Evolutionary conservation across 2,888 invertebrate genomes (phyloP).

Genomic region (Pyrgus malvae): DNA sequence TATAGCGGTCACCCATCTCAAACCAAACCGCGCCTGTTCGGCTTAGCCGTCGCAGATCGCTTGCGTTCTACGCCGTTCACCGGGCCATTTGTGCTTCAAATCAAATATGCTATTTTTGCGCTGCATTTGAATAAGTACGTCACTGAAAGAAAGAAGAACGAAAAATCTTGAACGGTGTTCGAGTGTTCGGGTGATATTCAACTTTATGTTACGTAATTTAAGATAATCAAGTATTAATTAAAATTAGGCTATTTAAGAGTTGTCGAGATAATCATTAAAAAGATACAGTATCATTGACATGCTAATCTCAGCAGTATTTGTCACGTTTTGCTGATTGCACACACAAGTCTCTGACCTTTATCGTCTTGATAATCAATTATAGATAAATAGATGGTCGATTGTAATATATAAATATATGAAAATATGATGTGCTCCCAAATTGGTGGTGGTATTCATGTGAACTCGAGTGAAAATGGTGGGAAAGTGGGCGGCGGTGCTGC

Average conservation of each 20-base stretch:
- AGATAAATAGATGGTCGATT: slow-evolving; percentile 26
- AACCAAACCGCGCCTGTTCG: too few relatives aligned
- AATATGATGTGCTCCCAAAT: neutral
- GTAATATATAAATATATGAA: slow-evolving; percentile 16
- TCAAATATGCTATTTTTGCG: too few relatives aligned
- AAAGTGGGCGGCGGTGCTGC: slow-evolving; percentile 39
- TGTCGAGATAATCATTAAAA: neutral
- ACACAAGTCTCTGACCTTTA: slow-evolving; percentile 15
- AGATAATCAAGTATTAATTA: neutral
- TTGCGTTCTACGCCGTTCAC: too few relatives aligned
- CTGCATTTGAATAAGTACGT: too few relatives aligned
- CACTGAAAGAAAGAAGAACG: too few relatives aligned
- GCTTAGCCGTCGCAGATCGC: too few relatives aligned
- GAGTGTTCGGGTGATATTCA: too few relatives aligned
- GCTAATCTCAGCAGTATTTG: neutral
- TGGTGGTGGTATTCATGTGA: slow-evolving; percentile 1
- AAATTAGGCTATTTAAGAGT: slow-evolving; percentile 10
- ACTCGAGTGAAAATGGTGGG: slow-evolving; percentile 26
- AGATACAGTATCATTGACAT: neutral
- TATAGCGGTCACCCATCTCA: too few relatives aligned
- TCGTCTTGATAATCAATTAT: slow-evolving; percentile 10
- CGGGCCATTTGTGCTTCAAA: too few relatives aligned
- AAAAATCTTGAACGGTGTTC: too few relatives aligned
- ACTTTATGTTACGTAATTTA: too few relatives aligned
- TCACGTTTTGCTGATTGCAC: slow-evolving; percentile 20